Conservation (phyloP, 2,113 vertebrate species). For the Oryzias javanicus region DNA sequence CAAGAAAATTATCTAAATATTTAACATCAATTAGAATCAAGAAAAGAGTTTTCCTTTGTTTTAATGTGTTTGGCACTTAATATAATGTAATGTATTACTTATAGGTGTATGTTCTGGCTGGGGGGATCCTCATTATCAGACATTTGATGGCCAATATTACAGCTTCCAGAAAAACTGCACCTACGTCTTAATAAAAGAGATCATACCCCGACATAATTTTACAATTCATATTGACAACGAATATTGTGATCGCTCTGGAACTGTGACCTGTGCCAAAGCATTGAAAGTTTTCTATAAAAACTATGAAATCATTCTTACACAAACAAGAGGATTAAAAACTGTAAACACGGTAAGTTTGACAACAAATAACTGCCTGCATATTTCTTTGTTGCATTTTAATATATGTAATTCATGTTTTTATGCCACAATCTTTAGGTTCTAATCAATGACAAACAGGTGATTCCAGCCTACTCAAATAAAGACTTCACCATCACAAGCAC, state of each 20-base stretch:
- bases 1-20: not conserved
- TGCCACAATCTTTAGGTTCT: constrained; percentile 70
- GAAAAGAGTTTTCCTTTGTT: not conserved
- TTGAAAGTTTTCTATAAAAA: constrained; percentile 84
- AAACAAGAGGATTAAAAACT: constrained; percentile 25
- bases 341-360: constrained; percentile 46
- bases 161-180: constrained; percentile 90
- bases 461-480: constrained; percentile 73
- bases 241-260: constrained; percentile 73
- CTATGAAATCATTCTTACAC: constrained; percentile 75
- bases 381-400: constrained; percentile 3
- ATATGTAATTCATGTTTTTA: not conserved
- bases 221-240: constrained; percentile 82
- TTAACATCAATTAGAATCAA: not conserved
- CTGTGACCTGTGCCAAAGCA: constrained; percentile 81
- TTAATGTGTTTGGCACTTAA: not conserved
- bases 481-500: constrained; percentile 76
- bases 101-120: constrained; percentile 88
- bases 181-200: constrained; percentile 87
- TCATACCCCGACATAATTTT: constrained; percentile 81
- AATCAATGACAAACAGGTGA: constrained; percentile 69
- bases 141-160: constrained; percentile 91
- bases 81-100: constrained; percentile 21
- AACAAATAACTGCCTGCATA: not conserved
- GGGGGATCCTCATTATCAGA: constrained; percentile 89